Conservation (phyloP, 53 echinoderm and acorn worm genomes). For the Paracentrotus lividus region DNA sequence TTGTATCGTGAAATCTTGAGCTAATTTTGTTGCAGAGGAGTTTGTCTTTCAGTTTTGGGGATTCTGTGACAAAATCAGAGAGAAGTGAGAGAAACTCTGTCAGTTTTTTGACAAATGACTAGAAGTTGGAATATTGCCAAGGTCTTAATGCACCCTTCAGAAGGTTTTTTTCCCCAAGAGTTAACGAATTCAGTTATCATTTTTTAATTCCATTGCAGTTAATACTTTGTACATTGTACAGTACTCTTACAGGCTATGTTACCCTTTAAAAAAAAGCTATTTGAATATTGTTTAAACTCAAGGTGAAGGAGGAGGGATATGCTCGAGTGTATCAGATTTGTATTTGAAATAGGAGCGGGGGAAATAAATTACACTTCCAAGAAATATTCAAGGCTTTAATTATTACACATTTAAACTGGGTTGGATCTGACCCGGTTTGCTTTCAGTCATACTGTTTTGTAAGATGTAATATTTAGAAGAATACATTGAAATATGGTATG, state of each 20-base stretch:
- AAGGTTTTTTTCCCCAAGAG: no score
- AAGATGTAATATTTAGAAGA: neutral
- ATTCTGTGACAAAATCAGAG: neutral
- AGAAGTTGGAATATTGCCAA: constrained; percentile 31
- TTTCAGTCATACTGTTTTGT: neutral
- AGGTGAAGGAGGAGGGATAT: neutral
- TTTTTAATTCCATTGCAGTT: no score
- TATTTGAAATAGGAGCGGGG: neutral
- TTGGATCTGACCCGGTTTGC: neutral
- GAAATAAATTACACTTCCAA: no score
- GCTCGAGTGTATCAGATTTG: neutral
- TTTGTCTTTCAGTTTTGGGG: constrained; percentile 5
- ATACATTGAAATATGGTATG: neutral
- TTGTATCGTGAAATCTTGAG: constrained; percentile 14
- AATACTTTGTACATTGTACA: no score
- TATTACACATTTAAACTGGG: no score
- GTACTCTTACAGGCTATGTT: neutral
- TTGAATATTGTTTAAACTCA: neutral
- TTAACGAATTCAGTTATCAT: no score
- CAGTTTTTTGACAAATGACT: constrained; percentile 14
- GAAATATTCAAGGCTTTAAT: no score
- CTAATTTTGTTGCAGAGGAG: constrained; percentile 42
- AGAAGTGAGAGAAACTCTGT: neutral
- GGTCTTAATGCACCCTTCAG: neutral
- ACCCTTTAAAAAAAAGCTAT: neutral